Evolutionary conservation across 2,888 invertebrate species (phyloP), one percentile per base, ranked within the genome.

Genomic region (Hermodice carunculata): DNA sequence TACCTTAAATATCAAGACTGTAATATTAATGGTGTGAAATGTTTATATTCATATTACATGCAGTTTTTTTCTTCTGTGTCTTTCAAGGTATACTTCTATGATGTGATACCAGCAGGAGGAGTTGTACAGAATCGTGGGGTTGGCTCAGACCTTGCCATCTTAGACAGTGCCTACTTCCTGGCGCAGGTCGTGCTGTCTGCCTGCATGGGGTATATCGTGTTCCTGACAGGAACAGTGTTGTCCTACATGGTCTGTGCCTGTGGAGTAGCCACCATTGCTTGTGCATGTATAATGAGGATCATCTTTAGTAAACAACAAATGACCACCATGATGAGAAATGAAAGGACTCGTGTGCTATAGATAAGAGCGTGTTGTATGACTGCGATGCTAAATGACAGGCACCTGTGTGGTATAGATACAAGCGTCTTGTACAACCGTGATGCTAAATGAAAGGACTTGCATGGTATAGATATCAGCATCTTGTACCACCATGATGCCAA

Each of bases 111-210:
- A 11, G 29, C 61, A 8, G 37, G 17, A n/a, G 56, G 43, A 14
- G 46, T 22, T 1, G 1, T 8, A n/a, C 28, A 44, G 31, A 69
- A 78, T 11, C 91, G 97, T n/a, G 97, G 97, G 2, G 89, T 97
- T 49, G 97, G 96, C 8, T 96, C 96, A 0, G 97, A 98, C 84
- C 92, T 98, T 3, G 97, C 96, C 0, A 79, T 78, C 3, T 75
- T 88, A 34, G 87, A 88, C 77, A 81, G 84, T 49, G 86, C 87
- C 22, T 87, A 86, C 75, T 87, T 85, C 78, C 78, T 87, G 37
- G 85, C 87, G 0, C 87, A 87, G 73, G 86, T 87, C n/a, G 75
- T 87, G 6, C 77, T 87, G 31, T 85, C 87, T 0, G 73, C 83
- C 3, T 74, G 84, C 53, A 85, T 87, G 82, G 87, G 88, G 24